Conservation (phyloP, 2,888 invertebrate genomes). For the Cyclophora albipunctata region DNA sequence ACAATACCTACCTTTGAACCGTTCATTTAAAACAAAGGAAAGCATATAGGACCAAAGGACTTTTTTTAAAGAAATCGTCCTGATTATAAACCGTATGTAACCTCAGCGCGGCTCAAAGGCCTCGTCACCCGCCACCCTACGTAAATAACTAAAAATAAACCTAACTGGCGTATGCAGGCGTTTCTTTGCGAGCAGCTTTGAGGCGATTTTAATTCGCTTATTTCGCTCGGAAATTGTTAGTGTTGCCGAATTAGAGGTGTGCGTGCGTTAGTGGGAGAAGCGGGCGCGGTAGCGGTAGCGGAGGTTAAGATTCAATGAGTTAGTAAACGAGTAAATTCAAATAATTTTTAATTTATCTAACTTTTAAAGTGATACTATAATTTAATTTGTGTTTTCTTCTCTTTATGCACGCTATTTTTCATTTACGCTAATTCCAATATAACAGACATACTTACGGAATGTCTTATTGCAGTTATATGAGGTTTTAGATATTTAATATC, state of each 20-base stretch:
- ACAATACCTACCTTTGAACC: too few relatives aligned
- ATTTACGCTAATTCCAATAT: too few relatives aligned
- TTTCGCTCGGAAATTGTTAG: conserved; percentile 59
- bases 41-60: too few relatives aligned
- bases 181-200: conserved; percentile 67
- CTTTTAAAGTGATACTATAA: too few relatives aligned
- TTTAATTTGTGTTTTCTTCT: background rate
- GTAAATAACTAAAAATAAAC: conserved; percentile 60
- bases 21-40: too few relatives aligned
- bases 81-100: conserved; percentile 23
- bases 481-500: too few relatives aligned
- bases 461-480: too few relatives aligned
- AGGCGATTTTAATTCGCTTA: conserved; percentile 70
- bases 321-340: background rate
- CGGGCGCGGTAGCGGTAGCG: conserved; percentile 4
- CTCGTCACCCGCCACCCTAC: conserved; percentile 29
- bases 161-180: conserved; percentile 43
- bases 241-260: conserved; percentile 48
- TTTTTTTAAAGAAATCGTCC: conserved; percentile 6
- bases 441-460: too few relatives aligned
- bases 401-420: background rate
- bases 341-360: too few relatives aligned
- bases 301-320: background rate
- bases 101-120: conserved; percentile 44
- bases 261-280: conserved; percentile 10